Conservation (phyloP, 2,797 vertebrate species). For the Poeciliopsis infans region DNA sequence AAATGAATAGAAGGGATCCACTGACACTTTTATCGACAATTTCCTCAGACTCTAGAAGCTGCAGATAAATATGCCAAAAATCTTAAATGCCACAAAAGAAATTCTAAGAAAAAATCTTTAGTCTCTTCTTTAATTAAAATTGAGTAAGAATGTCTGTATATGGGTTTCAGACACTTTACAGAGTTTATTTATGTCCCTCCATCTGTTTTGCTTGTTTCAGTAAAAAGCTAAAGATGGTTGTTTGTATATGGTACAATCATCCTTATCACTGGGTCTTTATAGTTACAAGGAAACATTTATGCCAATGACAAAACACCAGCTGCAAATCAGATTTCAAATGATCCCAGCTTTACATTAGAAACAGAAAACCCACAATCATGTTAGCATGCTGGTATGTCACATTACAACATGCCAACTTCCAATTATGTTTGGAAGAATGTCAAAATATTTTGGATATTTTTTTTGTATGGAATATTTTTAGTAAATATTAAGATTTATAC, state of each 20-base stretch:
- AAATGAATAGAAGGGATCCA: neutral
- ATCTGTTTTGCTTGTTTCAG: neutral
- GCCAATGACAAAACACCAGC: neutral
- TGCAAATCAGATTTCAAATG: neutral
- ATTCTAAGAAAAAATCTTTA: neutral
- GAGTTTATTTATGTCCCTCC: neutral
- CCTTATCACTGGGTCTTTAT: neutral
- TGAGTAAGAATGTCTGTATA: neutral
- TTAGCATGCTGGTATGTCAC: neutral
- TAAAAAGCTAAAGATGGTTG: neutral
- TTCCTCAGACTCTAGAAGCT: neutral
- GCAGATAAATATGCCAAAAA: neutral
- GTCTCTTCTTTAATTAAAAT: neutral
- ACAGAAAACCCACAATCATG: neutral
- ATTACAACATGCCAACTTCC: neutral
- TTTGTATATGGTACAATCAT: neutral
- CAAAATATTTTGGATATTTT: neutral
- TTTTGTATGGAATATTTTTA: neutral
- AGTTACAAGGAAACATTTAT: neutral
- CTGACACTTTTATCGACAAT: neutral
- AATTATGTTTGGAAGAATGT: neutral
- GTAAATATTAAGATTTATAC: neutral
- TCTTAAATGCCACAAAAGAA: neutral
- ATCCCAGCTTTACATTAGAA: neutral
- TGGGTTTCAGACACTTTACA: neutral